Base-by-base conservation (phyloP, 1,140 invertebrate species). In the Ceratosolen fusciceps region DNA sequence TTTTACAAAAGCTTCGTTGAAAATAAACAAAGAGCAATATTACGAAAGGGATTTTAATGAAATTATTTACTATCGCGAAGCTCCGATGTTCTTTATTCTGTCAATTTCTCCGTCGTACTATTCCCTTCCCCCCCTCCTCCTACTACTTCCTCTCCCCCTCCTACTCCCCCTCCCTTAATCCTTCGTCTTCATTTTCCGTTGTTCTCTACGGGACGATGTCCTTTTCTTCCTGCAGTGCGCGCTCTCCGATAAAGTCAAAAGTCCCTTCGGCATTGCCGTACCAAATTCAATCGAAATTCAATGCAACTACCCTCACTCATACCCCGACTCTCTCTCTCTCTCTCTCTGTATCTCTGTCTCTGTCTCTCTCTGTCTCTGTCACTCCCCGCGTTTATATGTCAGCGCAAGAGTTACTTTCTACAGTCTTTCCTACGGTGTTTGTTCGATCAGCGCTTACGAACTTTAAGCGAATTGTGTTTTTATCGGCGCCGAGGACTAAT, bases 241-340 rank as follows among this genome's bases (percentile, higher is more conserved):
- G 49, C 60, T 47, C 29, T 47, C 29, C 31, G 31, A 58, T 54
- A 14, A 43, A 72, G 68, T 76, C 34, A 70, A 72, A 74, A 37
- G 60, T 78, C 80, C 73, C 54, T 71, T 78, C 47, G 47, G 73
- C 77, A 79, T 81, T 75, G 54, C 70, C 62, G 31, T 70, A 43
- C 80, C 60, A 79, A 80, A 82, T 82, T 82, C 76, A 82, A 82
- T 82, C 79, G 67, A 47, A 80, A 78, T 80, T 78, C 79, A 78
- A 74, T 81, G 76, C 76, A 29, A 67, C 52, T 68, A 24, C 43
- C 16, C 34, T 65, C 16, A 47, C 16, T 47, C 16, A n/a, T n/a
- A n/a, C n/a, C n/a, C n/a, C n/a, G 39, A 43, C 39, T 60, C 26
- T 52, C 29, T 2, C 0, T 34, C 52, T 75, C 74, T 24, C 31